Evolutionary conservation across 2,888 invertebrate species (phyloP), one percentile per base, ranked within the genome.

Genomic region (Beris morrisii): DNA sequence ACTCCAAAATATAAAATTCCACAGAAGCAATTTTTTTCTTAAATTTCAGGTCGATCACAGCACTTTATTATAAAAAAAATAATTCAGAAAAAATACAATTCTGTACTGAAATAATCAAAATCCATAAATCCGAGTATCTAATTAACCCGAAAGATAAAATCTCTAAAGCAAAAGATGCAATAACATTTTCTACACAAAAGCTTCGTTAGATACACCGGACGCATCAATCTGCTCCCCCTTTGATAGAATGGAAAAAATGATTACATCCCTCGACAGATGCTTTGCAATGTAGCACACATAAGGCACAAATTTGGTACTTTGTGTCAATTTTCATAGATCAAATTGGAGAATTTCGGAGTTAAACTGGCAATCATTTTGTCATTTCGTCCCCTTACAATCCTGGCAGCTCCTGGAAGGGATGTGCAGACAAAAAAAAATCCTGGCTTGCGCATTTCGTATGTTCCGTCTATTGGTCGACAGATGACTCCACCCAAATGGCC

Each of bases 321-420:
- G 48, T 68, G 68, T 64, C 68, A 68, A 68, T 68, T 68, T 68
- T 66, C 66, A 38, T 65, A 66, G 52, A 61, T 50, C 32, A 68
- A 68, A 66, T 68, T 63, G 63, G 45, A 46, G 63, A 57, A 46
- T 68, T 65, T 66, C 53, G 63, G 15, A 55, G 7, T 55, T 38
- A 32, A 55, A 31, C 32, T n/a, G 15, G 22, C 48, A 57, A 65
- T 65, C 65, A 48, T 65, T 50, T 65, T 50, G 30, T 44, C 56
- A 65, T 63, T 54, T 54, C 45, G 9, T 38, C 5, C 13, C 48
- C 22, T 22, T 22, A 22, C 22, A 22, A 22, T 22, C 22, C n/a
- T n/a, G n/a, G 50, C 52, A 30, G 38, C 30, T 12, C 50, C 38
- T 32, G 28, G 44, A 13, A 53, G 30, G 63, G 48, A 57, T 32